Conservation (phyloP, 2,888 invertebrate species). For the Heteropelma amictum region DNA sequence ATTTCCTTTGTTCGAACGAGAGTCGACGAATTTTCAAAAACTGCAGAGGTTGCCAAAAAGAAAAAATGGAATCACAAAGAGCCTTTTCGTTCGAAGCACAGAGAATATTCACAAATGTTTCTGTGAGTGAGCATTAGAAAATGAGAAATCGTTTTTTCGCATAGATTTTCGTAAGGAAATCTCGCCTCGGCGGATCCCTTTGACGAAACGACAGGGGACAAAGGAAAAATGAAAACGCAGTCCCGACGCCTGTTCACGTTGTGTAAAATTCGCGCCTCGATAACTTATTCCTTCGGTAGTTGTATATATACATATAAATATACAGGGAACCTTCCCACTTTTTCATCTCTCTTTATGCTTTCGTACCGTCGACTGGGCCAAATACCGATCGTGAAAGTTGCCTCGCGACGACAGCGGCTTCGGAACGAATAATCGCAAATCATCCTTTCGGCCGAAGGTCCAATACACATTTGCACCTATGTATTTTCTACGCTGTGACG, state of each 20-base stretch:
- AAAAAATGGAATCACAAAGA: no score
- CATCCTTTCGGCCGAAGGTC: slow-evolving; percentile 37
- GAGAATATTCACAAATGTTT: neutral
- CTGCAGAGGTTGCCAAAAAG: no score
- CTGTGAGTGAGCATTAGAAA: neutral
- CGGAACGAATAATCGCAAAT: slow-evolving; percentile 39
- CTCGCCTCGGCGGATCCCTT: neutral
- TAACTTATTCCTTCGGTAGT: slow-evolving; percentile 43
- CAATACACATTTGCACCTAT: slow-evolving; percentile 1
- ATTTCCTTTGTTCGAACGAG: no score
- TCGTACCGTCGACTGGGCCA: slow-evolving; percentile 25
- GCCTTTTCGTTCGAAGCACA: neutral
- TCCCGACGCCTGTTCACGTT: slow-evolving; percentile 10
- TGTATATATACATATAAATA: no score
- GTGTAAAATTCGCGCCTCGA: slow-evolving; percentile 17
- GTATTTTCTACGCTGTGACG: neutral
- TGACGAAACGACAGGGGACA: neutral
- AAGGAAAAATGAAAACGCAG: neutral
- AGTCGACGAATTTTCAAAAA: no score
- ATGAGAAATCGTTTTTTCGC: neutral
- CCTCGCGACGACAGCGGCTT: slow-evolving; percentile 34
- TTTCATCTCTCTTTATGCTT: slow-evolving; percentile 18
- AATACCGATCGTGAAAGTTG: slow-evolving; percentile 56
- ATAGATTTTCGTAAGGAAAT: neutral
- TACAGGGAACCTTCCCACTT: slow-evolving; percentile 32